Conservation (phyloP, 2,113 vertebrate genomes). For the Zootoca vivipara region DNA sequence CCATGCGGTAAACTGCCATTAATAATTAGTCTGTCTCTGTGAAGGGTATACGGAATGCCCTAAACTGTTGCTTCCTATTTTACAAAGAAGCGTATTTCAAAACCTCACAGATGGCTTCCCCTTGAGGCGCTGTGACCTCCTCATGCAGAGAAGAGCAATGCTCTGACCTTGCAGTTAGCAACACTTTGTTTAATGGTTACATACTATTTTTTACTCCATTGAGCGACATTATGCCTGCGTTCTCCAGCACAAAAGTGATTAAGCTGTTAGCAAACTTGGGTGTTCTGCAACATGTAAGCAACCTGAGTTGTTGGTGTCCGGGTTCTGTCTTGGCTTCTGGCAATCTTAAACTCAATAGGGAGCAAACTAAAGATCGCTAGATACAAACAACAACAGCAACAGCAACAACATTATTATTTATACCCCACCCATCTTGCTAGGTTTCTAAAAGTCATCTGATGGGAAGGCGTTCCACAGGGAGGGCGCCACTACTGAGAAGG, state of each 20-base stretch:
- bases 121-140: not conserved
- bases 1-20: not conserved
- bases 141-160: not conserved
- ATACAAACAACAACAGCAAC: not conserved
- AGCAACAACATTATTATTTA: no score
- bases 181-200: not conserved
- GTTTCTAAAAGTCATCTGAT: no score
- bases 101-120: conserved; percentile 38
- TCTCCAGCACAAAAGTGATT: not conserved
- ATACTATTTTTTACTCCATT: not conserved
- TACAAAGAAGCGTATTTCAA: not conserved
- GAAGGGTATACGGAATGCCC: not conserved
- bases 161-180: conserved; percentile 25
- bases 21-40: not conserved
- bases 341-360: not conserved
- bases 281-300: not conserved
- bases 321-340: no score
- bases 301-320: rapidly evolving
- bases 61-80: conserved; percentile 4
- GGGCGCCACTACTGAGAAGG: no score
- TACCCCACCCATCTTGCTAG: no score
- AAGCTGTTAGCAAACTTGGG: not conserved
- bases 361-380: not conserved
- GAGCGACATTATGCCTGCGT: not conserved
- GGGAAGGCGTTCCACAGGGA: no score